Evolutionary conservation across 2,888 invertebrate species (phyloP).

Genomic region (Acleris sparsana): DNA sequence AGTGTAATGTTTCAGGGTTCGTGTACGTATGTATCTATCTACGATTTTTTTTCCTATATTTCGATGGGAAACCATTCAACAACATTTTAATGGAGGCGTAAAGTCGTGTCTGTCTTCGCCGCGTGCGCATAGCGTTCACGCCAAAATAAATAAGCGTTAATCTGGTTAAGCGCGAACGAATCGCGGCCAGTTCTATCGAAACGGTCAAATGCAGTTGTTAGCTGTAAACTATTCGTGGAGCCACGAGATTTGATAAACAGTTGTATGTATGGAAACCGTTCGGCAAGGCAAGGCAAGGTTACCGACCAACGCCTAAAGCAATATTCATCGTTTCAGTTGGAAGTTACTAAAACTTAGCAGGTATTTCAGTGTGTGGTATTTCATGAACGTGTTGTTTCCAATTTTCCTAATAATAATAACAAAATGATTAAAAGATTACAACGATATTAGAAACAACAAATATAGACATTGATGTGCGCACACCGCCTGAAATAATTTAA

Average conservation of each 20-base stretch:
- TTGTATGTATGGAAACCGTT: slow-evolving; percentile 6
- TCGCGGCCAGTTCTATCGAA: slow-evolving; percentile 32
- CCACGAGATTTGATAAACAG: slow-evolving; percentile 17
- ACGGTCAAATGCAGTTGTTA: slow-evolving; percentile 32
- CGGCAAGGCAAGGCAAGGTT: no score
- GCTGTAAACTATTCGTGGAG: slow-evolving; percentile 27
- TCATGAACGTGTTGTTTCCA: no score
- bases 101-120: slow-evolving; percentile 74
- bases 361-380: no score
- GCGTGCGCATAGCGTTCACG: slow-evolving; percentile 67
- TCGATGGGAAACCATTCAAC: slow-evolving; percentile 62
- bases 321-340: no score
- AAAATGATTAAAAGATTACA: no score
- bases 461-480: no score
- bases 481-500: not conserved
- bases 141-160: slow-evolving; percentile 77
- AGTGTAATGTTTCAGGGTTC: no score
- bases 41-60: slow-evolving; percentile 47
- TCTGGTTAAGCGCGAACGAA: slow-evolving; percentile 44
- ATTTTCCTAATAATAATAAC: no score
- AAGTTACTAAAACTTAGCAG: no score
- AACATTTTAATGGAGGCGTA: slow-evolving; percentile 63
- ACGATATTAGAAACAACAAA: no score
- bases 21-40: no score
- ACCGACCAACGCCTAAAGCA: no score